phyloP scores from a whole-genome alignment of 2,888 invertebrate species.

The Andricus curvator region DNA sequence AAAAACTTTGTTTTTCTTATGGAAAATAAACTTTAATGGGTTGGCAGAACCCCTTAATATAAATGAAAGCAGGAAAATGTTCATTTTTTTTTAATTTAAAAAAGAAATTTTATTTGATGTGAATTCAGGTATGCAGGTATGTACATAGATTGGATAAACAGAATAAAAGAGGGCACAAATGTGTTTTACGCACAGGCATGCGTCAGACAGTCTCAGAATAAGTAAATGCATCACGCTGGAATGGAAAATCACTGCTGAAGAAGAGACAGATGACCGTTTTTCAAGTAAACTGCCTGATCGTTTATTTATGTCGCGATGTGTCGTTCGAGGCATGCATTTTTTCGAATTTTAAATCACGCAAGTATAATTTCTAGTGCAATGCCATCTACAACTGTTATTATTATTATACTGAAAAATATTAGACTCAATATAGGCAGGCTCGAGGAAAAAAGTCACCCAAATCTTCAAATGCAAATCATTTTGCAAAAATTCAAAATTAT shows the following conservation, averaged over 20 bases:
- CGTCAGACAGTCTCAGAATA: constrained; percentile 58
- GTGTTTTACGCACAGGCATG: constrained; percentile 44
- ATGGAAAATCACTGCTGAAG: constrained; percentile 63
- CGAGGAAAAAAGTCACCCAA: too few relatives aligned
- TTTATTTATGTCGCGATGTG: constrained; percentile 34
- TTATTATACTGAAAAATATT: too few relatives aligned
- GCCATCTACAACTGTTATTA: not conserved
- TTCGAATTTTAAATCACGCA: constrained; percentile 28
- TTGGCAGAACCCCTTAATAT: too few relatives aligned
- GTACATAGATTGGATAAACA: not conserved
- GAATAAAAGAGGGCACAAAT: constrained; percentile 7
- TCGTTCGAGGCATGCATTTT: constrained; percentile 7
- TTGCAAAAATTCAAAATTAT: too few relatives aligned
- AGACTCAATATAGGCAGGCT: too few relatives aligned
- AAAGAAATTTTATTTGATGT: not conserved
- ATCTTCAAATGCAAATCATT: too few relatives aligned
- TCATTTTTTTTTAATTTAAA: too few relatives aligned
- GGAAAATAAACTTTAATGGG: too few relatives aligned
- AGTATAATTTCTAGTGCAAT: constrained; percentile 15
- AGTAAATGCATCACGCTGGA: constrained; percentile 61
- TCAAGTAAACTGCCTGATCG: constrained; percentile 46
- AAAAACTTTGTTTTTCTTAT: too few relatives aligned
- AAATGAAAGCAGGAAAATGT: too few relatives aligned
- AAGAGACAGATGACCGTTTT: constrained; percentile 58
- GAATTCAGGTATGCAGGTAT: too few relatives aligned